Evolutionary conservation across 2,888 invertebrate genomes (phyloP).

Genomic region (Chymomyza procnemis): DNA sequence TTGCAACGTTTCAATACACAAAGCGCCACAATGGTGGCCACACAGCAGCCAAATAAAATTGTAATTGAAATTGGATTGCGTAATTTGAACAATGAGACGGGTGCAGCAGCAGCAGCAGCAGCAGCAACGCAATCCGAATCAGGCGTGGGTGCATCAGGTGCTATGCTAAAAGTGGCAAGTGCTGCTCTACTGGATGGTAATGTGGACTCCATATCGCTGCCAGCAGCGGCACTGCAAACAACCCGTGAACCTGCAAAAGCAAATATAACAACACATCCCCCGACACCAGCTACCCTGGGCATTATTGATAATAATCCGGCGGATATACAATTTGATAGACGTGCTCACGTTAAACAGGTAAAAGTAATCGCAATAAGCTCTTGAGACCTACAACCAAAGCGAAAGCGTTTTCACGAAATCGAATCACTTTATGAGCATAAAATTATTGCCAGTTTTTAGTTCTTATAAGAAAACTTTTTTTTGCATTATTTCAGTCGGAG

Average conservation of each 20-base stretch:
- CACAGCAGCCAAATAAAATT: conserved; percentile 69
- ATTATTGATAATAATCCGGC: conserved; percentile 76
- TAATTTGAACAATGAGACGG: conserved; percentile 50
- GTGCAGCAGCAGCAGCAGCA: conserved; percentile 17
- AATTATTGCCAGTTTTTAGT: no score
- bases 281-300: conserved; percentile 36
- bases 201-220: conserved; percentile 76
- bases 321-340: conserved; percentile 76
- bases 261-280: not conserved
- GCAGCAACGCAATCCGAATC: no score
- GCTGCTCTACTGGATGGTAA: conserved; percentile 75
- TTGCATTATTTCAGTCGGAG: no score
- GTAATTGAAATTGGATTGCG: conserved; percentile 76
- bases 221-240: conserved; percentile 49
- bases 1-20: conserved; percentile 61
- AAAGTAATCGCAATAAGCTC: conserved; percentile 24
- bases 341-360: conserved; percentile 78
- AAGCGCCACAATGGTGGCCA: conserved; percentile 17
- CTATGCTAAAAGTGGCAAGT: conserved; percentile 57
- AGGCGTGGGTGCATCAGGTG: not conserved
- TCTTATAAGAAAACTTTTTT: no score
- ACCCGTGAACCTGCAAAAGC: conserved; percentile 23
- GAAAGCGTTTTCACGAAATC: no score
- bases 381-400: not conserved
- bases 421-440: no score